Conservation (phyloP, 2,888 invertebrate species). For the Asteroscopus sphinx region DNA sequence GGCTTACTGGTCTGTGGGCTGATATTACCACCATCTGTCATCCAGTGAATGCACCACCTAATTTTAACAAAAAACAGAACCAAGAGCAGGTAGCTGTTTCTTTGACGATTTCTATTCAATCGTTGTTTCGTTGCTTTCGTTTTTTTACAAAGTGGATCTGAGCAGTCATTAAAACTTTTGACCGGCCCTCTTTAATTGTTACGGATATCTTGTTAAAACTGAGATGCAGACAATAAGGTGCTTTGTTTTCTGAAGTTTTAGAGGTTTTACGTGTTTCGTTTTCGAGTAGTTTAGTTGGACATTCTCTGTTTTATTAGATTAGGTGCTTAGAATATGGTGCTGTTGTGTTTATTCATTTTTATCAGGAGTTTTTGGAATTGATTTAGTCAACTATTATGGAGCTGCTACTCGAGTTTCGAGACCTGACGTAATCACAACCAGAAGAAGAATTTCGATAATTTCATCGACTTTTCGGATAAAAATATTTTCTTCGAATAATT, state of each 20-base stretch:
- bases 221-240: constrained; percentile 61
- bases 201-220: constrained; percentile 79
- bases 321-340: constrained; percentile 9
- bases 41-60: constrained; percentile 3
- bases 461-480: too few species aligned
- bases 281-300: constrained; percentile 4
- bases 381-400: background rate
- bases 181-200: constrained; percentile 80
- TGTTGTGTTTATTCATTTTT: constrained; percentile 6
- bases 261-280: constrained; percentile 24
- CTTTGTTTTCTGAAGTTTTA: constrained; percentile 47
- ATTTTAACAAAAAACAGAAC: constrained; percentile 24
- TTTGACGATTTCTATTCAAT: constrained; percentile 72
- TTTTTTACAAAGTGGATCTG: constrained; percentile 69
- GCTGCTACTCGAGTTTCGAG: too few species aligned
- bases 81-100: constrained; percentile 56
- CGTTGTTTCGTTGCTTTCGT: constrained; percentile 62
- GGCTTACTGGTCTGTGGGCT: too few species aligned
- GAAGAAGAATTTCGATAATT: too few species aligned
- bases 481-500: too few species aligned
- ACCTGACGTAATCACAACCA: too few species aligned
- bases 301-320: constrained; percentile 25
- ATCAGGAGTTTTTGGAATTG: too few species aligned
- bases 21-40: background rate
- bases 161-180: constrained; percentile 85